Percentiles rank a stretch among this genome's conserved stretches.
Evolutionary conservation across 2,888 invertebrate genomes (phyloP).

Genomic region (Tipula unca): DNA sequence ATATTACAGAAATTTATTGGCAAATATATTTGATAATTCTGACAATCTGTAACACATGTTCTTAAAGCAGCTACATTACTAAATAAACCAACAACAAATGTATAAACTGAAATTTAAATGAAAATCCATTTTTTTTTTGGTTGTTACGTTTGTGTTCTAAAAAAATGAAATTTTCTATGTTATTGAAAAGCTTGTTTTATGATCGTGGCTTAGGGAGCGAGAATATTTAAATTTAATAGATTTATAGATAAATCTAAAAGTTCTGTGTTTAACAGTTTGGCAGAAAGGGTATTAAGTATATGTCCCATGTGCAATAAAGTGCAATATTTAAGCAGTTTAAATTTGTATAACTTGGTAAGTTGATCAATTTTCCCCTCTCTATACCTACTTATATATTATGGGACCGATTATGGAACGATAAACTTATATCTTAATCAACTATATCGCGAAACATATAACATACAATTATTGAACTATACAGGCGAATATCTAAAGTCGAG

Average conservation of each 20-base stretch:
- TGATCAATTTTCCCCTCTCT: no score
- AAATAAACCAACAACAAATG: neutral
- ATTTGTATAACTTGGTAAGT: no score
- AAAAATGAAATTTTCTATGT: neutral
- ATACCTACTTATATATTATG: no score
- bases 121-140: neutral
- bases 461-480: no score
- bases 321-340: neutral
- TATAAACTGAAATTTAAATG: neutral
- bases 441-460: no score
- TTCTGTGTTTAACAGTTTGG: neutral
- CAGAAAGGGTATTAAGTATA: neutral
- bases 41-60: constrained; percentile 14
- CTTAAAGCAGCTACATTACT: neutral
- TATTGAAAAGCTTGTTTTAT: neutral
- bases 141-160: neutral
- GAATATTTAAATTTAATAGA: constrained; percentile 2
- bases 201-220: neutral
- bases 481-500: no score
- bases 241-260: neutral
- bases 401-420: no score
- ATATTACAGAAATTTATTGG: neutral
- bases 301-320: neutral
- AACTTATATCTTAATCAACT: no score
- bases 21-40: constrained; percentile 8